Evolutionary conservation across 2,888 invertebrate genomes (phyloP), one percentile per base, ranked within the genome.

Genomic region (Gari tellinella): DNA sequence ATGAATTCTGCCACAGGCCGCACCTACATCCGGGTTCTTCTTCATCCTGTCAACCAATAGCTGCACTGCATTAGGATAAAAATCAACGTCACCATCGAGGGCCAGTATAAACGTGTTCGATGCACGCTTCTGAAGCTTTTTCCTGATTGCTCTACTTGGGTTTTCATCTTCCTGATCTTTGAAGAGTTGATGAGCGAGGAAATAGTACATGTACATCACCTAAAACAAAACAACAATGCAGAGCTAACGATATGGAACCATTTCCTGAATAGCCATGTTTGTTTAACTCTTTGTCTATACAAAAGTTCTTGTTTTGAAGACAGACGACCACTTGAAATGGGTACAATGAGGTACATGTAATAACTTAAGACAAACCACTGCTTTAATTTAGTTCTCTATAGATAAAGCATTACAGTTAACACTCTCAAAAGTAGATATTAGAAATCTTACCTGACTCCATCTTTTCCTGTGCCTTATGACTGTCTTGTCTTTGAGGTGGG

Each of bases 171-270:
- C 64, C n/a, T n/a, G n/a, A 12, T 41, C 38, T 40, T 65, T 64
- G 52, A 99, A 98, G 1, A 99, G 94, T 81, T 97, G 95, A 91
- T 98, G 97, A 15, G 99, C 99, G 76, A 99, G 94, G 62, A 99
- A 94, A 90, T 99, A 99, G 95, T 99, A 99, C 97, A 99, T 98
- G 94, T 99, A 99, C 99, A 99, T 99, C 43, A 99, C 98, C 95
- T 96, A 63, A n/a, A 65, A 56, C 7, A 38, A 53, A n/a, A n/a
- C n/a, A n/a, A n/a, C n/a, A n/a, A n/a, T n/a, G n/a, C n/a, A n/a
- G n/a, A n/a, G n/a, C n/a, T n/a, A n/a, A n/a, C n/a, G n/a, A n/a
- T n/a, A n/a, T n/a, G n/a, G n/a, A n/a, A n/a, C n/a, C n/a, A n/a
- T n/a, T n/a, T n/a, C n/a, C n/a, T n/a, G n/a, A n/a, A n/a, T n/a